Evolutionary conservation across 2,797 vertebrate genomes (phyloP).

Genomic region (Enteromius afrohamiltoni): DNA sequence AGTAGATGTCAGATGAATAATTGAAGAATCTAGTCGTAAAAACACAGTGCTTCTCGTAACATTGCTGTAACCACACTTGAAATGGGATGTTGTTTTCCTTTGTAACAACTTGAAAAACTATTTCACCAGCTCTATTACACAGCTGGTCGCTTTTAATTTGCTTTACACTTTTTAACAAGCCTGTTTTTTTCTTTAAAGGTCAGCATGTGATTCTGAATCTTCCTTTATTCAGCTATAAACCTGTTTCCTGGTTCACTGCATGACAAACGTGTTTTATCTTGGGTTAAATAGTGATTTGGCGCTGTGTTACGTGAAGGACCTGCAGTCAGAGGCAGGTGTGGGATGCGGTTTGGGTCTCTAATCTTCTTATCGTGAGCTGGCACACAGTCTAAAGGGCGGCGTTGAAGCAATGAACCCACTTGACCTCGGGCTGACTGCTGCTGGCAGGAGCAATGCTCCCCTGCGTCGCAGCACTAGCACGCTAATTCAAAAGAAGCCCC

Average conservation of each 20-base stretch:
- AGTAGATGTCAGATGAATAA: constrained; percentile 35
- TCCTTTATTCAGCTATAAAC: constrained; percentile 17
- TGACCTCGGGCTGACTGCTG: constrained; percentile 39
- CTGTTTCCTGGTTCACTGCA: constrained; percentile 13
- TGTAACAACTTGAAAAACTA: constrained; percentile 20
- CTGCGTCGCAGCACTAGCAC: not conserved
- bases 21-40: constrained; percentile 27
- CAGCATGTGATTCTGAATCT: constrained; percentile 20
- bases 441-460: not conserved
- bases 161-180: constrained; percentile 35
- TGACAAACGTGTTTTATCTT: constrained; percentile 25
- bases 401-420: constrained; percentile 47
- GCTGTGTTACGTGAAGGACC: constrained; percentile 17
- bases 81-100: constrained; percentile 27
- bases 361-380: constrained; percentile 41
- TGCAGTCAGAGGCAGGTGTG: constrained; percentile 36
- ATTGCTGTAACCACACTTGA: constrained; percentile 24
- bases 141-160: constrained; percentile 47
- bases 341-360: constrained; percentile 44
- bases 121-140: constrained; percentile 24
- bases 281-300: constrained; percentile 41
- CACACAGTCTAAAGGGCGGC: constrained; percentile 18
- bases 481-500: constrained; percentile 22
- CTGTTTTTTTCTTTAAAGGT: constrained; percentile 30
- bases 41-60: constrained; percentile 16